Evolutionary conservation across 2,113 vertebrate genomes (phyloP), one percentile per base, ranked within the genome.

Genomic region (Cebus imitator): DNA sequence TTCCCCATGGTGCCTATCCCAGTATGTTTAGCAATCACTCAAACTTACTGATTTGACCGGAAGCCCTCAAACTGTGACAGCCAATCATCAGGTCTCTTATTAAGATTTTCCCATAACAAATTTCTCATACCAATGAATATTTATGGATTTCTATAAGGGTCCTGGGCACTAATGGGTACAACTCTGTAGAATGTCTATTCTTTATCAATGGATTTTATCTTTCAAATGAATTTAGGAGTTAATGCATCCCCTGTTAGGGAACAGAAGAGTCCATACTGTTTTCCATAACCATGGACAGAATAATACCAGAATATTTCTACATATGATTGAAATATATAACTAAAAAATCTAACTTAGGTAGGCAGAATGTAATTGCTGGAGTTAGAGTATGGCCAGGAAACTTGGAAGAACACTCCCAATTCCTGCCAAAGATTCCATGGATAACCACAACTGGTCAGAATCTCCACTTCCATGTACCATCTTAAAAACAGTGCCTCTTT

Each of bases 281-380:
- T 96, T 79, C 55, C 75, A 61, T 57, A 83, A 93, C 64, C 64
- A 95, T 37, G 45, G 66, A 84, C 70, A 68, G 37, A 79, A 90
- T 86, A 66, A 91, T 92, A 82, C 66, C 20, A 86, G 84, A 64
- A 58, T 92, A 82, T 92, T 21, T 92, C 55, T 89, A 89, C 30
- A 92, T 82, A 89, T 93, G 66, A 96, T 16, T 94, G 75, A 96
- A 95, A 90, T 27, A 64, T 57, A 81, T 57, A 96, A 86, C 70
- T 92, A 81, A 88, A 95, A 95, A 32, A 64, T 64, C 61, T 64
- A 64, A 64, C 61, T 80, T 80, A 98, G 68, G 68, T 91, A 70
- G 93, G 84, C 79, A 97, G 91, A 95, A 95, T 94, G 57, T 93
- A 94, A 93, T 96, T 95, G 91, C 37, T 91, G 55, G 96, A 95